phyloP scores from a whole-genome alignment of 2,888 invertebrate species.

The Phyllotreta striolata region DNA sequence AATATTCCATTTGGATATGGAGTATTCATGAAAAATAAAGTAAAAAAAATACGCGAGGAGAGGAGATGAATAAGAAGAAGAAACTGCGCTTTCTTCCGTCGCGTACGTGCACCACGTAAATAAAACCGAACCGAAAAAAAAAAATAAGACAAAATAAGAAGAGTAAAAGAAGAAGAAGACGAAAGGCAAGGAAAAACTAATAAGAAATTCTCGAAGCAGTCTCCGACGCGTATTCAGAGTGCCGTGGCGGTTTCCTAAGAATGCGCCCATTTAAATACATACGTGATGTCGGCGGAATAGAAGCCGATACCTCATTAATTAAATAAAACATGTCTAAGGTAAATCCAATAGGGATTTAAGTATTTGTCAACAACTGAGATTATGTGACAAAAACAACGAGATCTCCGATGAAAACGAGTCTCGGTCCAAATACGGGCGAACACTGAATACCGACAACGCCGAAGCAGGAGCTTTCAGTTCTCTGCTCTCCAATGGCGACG shows the following conservation, averaged over 20 bases:
- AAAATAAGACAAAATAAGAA: not conserved
- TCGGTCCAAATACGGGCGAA: constrained; percentile 55
- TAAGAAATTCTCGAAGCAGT: constrained; percentile 42
- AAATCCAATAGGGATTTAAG: constrained; percentile 57
- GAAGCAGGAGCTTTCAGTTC: too few relatives aligned
- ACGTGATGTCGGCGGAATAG: constrained; percentile 52
- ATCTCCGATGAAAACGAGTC: constrained; percentile 53
- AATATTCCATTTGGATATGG: too few relatives aligned
- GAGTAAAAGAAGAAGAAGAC: constrained; percentile 17
- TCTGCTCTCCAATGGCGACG: constrained; percentile 17
- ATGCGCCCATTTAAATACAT: constrained; percentile 53
- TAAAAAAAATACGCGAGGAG: too few relatives aligned
- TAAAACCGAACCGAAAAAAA: too few relatives aligned
- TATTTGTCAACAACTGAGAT: constrained; percentile 59
- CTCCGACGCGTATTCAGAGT: constrained; percentile 45
- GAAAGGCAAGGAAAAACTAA: constrained; percentile 27
- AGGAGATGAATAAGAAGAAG: too few relatives aligned
- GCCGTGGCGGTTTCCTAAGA: constrained; percentile 37
- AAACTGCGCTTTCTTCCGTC: too few relatives aligned
- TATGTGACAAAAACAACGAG: constrained; percentile 58
- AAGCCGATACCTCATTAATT: constrained; percentile 57
- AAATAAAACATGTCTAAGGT: constrained; percentile 57
- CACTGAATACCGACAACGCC: constrained; percentile 56
- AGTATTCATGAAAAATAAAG: too few relatives aligned
- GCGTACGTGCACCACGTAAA: too few relatives aligned